phyloP scores from a whole-genome alignment of 2,113 vertebrate genomes.

The Collichthys lucidus region DNA sequence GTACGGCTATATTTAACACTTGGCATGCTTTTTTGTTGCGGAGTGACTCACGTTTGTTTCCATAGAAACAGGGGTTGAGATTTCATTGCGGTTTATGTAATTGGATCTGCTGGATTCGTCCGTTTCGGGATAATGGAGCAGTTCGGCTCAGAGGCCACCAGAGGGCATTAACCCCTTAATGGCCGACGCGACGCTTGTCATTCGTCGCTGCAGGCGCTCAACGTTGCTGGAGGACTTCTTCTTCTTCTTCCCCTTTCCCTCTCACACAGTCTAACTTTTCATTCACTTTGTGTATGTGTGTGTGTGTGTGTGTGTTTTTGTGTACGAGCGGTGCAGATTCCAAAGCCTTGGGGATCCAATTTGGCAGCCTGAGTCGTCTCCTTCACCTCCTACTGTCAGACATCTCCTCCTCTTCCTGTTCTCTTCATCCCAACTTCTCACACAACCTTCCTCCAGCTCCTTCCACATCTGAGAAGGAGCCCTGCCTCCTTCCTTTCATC shows the following conservation, averaged over 20 bases:
- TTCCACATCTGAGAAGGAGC: slow-evolving; percentile 30
- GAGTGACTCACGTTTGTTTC: slow-evolving; percentile 69
- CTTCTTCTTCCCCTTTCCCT: neutral
- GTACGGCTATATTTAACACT: slow-evolving; percentile 69
- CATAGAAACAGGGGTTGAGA: slow-evolving; percentile 69
- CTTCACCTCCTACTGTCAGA: slow-evolving; percentile 67
- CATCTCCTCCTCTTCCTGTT: slow-evolving; percentile 65
- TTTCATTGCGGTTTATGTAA: slow-evolving; percentile 66
- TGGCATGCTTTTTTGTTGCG: slow-evolving; percentile 58
- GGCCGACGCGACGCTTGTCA: neutral
- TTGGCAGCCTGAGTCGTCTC: slow-evolving; percentile 54
- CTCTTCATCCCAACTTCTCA: slow-evolving; percentile 44
- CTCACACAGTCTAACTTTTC: slow-evolving; percentile 12
- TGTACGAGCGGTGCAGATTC: slow-evolving; percentile 7
- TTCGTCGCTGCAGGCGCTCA: neutral
- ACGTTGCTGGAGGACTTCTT: neutral
- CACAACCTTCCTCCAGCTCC: slow-evolving; percentile 29
- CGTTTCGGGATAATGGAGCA: slow-evolving; percentile 62
- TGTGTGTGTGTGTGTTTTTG: neutral
- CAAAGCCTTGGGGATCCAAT: slow-evolving; percentile 57
- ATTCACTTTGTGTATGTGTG: neutral
- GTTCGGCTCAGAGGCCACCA: slow-evolving; percentile 52
- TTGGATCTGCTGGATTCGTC: slow-evolving; percentile 59
- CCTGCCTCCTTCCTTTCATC: slow-evolving; percentile 61
- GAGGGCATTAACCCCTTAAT: slow-evolving; percentile 65